These are phyloP conservation scores for Hippocampus zosterae DNA, from an alignment of 2,113 vertebrate genomes.

Conservation along the genomic window DNA sequence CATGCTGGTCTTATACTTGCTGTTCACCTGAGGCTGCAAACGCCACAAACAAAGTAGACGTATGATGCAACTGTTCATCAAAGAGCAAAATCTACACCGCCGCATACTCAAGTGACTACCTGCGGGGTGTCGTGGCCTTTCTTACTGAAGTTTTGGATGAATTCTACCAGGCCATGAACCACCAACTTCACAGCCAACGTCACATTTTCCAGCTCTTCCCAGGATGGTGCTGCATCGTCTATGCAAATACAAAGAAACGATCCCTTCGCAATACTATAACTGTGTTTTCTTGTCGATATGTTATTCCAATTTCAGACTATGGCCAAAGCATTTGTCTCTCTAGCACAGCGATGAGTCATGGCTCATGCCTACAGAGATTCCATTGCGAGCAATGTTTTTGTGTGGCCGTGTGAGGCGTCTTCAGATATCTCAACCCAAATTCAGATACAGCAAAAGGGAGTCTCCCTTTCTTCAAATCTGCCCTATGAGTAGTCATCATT, in stretches of 20 bases:
- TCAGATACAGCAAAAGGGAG: slow-evolving; percentile 54
- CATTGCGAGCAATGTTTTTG: neutral
- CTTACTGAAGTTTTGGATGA: slow-evolving; percentile 95
- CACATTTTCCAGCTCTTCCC: slow-evolving; percentile 90
- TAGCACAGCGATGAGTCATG: neutral
- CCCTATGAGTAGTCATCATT: slow-evolving; percentile 69
- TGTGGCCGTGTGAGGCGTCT: slow-evolving; percentile 31
- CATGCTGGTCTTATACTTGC: slow-evolving; percentile 98
- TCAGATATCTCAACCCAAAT: slow-evolving; percentile 58
- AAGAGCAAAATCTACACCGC: neutral
- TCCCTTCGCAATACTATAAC: neutral
- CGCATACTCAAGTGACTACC: slow-evolving; percentile 59
- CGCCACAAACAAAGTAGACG: neutral
- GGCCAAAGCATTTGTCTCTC: neutral
- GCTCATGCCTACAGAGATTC: neutral
- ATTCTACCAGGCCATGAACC: slow-evolving; percentile 92
- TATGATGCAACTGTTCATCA: neutral
- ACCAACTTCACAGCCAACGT: slow-evolving; percentile 93
- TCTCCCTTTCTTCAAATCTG: slow-evolving; percentile 64
- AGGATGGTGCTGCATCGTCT: slow-evolving; percentile 87
- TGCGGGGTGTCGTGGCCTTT: slow-evolving; percentile 92
- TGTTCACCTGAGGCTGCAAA: slow-evolving; percentile 88
- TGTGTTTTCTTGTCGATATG: neutral
- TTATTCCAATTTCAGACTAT: neutral
- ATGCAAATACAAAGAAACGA: slow-evolving; percentile 27